These are phyloP conservation scores for Trematomus loennbergii DNA, from an alignment of 2,113 vertebrate species.

Conservation along the genomic window DNA sequence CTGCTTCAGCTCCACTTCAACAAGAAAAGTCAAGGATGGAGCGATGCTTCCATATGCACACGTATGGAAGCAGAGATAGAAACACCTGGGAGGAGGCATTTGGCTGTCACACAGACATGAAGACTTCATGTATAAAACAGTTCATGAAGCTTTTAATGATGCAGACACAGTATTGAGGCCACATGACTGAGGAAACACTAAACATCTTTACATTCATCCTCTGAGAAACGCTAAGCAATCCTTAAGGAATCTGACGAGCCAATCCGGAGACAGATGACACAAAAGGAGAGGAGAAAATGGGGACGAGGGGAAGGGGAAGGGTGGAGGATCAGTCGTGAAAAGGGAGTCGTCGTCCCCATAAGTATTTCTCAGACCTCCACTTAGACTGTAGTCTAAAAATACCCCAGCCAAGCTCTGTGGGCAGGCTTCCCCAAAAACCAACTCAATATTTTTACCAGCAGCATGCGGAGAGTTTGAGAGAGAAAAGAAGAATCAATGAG, in stretches of 20 bases:
- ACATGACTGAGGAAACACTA: constrained; percentile 1
- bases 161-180: constrained; percentile 30
- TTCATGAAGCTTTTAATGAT: constrained; percentile 51
- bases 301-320: neutral
- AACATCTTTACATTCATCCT: constrained; percentile 11
- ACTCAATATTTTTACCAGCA: constrained; percentile 65
- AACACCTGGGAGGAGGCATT: constrained; percentile 49
- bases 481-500: constrained; percentile 9
- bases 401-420: constrained; percentile 51
- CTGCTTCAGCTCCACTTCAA: constrained; percentile 45
- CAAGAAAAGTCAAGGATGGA: constrained; percentile 43
- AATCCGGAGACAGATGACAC: neutral
- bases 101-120: constrained; percentile 36
- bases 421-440: constrained; percentile 72
- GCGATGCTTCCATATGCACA: constrained; percentile 2
- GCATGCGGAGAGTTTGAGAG: constrained; percentile 12
- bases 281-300: constrained; percentile 7
- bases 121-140: constrained; percentile 31
- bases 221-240: neutral
- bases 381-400: constrained; percentile 73
- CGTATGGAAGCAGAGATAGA: constrained; percentile 32
- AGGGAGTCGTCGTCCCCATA: constrained; percentile 20
- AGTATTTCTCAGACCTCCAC: constrained; percentile 58
- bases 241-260: neutral
- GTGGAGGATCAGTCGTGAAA: neutral